Base-by-base conservation (phyloP, 2,888 invertebrate species). In the Camponotus fellah region DNA sequence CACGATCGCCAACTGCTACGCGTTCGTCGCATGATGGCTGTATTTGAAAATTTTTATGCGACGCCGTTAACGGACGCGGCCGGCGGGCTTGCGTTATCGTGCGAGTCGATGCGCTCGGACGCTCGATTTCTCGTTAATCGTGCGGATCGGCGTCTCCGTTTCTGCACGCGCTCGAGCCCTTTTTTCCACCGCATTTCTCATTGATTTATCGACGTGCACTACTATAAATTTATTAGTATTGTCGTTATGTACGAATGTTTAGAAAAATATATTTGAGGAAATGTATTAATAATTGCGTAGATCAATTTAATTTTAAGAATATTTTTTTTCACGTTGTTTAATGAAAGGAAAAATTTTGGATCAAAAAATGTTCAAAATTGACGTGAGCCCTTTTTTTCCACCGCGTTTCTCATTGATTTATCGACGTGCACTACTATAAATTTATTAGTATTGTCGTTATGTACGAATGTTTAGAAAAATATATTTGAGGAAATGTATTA, bases 21-120 rank as follows among this genome's bases (percentile, higher is more conserved):
- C 83, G 71, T 56, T 76, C 74, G 66, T 46, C 68, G 68, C 34
- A 46, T 10, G 56, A 43, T 68, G 40, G 69, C 21, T 34, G 43
- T 43, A 60, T 83, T 84, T 71, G 58, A 77, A 84, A 87, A 87
- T 82, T 84, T 83, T 86, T 74, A 81, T 56, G 56, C 49, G 46
- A 46, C 81, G 64, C 56, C 26, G 72, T 49, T 77, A 77, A 80
- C 53, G 43, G 64, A 43, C 76, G n/a, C 17, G 5, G 26, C 58
- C 12, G 32, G 12, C 26, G 37, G 14, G 53, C 64, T 34, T 26
- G n/a, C 26, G 46, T 72, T 72, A 72, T 80, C 58, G 10, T n/a
- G 26, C 26, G 14, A 58, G 68, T 58, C 58, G 79, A 69, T 60
- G 71, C 34, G 43, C 68, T 68, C 21, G 40, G 17, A 46, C 37